These are phyloP conservation scores for Bettongia penicillata DNA, from an alignment of 2,113 vertebrate genomes.

Conservation along the genomic window DNA sequence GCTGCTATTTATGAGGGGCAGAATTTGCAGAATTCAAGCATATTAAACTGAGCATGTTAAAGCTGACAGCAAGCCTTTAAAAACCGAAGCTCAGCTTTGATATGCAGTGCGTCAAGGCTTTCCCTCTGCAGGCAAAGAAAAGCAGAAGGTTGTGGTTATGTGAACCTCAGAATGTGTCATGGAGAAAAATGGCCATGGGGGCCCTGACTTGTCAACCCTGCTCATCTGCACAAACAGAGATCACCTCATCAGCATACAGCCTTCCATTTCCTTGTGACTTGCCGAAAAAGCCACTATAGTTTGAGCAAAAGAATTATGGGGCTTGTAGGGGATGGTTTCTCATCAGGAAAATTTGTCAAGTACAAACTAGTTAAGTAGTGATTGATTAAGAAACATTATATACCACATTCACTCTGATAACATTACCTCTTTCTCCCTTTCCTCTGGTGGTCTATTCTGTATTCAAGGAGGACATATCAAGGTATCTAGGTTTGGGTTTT, in stretches of 20 bases:
- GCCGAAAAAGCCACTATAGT: not conserved
- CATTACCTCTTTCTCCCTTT: not conserved
- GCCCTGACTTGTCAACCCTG: not conserved
- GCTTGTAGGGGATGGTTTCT: not conserved
- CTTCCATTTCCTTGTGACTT: not conserved
- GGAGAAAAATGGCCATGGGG: not conserved
- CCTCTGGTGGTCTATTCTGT: not conserved
- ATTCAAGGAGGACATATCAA: not conserved
- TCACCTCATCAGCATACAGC: not conserved
- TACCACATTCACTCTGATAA: not conserved
- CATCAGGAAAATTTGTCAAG: not conserved
- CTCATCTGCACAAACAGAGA: conserved; percentile 7
- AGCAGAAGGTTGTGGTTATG: not conserved
- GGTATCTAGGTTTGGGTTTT: not conserved
- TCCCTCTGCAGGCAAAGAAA: conserved; percentile 17
- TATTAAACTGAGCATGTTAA: conserved; percentile 75
- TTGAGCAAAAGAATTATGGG: not conserved
- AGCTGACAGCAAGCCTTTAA: conserved; percentile 69
- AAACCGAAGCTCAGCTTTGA: conserved; percentile 31
- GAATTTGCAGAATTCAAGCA: conserved; percentile 68
- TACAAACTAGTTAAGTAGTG: not conserved
- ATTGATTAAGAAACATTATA: not conserved
- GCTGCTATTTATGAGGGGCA: conserved; percentile 80
- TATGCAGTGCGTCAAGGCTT: conserved; percentile 25
- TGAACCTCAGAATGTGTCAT: not conserved